Percentiles rank a stretch among this genome's conserved stretches.
phyloP scores from a whole-genome alignment of 2,888 invertebrate genomes.

The Callyntrura sp. region DNA sequence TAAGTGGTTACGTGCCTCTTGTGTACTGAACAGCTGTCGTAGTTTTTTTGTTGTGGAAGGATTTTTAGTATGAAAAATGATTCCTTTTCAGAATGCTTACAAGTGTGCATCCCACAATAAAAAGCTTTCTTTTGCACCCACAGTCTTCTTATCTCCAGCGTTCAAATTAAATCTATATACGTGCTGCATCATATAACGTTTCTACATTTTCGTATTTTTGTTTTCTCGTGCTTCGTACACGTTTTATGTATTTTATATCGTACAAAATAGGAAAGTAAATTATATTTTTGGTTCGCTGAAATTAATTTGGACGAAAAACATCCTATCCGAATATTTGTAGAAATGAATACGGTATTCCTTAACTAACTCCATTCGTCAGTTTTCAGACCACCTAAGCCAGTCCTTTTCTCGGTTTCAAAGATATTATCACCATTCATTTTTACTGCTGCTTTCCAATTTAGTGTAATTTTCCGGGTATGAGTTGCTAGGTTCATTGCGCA shows the following conservation, averaged over 20 bases:
- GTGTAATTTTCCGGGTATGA: background rate
- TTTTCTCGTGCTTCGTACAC: no score
- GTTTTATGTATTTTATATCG: no score
- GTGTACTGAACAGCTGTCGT: background rate
- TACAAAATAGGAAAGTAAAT: no score
- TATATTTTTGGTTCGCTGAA: no score
- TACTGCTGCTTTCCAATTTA: background rate
- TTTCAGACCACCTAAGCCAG: background rate
- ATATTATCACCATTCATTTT: background rate
- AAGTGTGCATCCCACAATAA: background rate
- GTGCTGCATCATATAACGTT: background rate
- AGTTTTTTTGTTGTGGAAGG: background rate
- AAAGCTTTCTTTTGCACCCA: background rate
- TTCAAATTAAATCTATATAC: background rate
- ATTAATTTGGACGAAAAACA: no score
- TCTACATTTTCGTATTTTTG: background rate
- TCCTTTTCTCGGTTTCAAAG: background rate
- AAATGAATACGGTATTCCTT: background rate
- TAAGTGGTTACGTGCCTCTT: constrained; percentile 3
- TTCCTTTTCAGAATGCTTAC: background rate
- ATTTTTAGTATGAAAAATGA: background rate
- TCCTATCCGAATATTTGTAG: background rate
- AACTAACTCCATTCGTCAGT: background rate
- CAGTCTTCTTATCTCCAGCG: background rate
- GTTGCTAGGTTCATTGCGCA: no score